Conservation (phyloP, 2,888 invertebrate genomes). For the Polydrusus pterygomalis region DNA sequence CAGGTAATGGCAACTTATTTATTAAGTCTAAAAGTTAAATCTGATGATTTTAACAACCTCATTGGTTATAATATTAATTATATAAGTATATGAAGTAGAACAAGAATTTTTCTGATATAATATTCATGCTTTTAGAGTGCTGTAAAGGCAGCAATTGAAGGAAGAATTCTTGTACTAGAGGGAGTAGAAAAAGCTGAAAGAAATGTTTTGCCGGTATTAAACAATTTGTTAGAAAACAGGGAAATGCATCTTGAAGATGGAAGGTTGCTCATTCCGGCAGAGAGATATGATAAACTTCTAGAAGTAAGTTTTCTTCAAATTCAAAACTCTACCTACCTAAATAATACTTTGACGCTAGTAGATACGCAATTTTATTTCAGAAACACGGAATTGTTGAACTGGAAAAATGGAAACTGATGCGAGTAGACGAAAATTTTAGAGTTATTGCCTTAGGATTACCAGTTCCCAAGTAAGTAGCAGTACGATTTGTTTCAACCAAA, state of each 20-base stretch:
- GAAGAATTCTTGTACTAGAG: constrained; percentile 91
- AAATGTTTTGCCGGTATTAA: constrained; percentile 96
- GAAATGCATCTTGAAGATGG: constrained; percentile 99
- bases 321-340: no score
- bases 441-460: constrained; percentile 95
- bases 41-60: no score
- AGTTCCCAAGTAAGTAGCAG: constrained; percentile 76
- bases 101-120: no score
- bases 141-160: constrained; percentile 92
- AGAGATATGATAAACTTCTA: constrained; percentile 91
- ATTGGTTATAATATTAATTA: no score
- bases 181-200: constrained; percentile 98
- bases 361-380: constrained; percentile 30
- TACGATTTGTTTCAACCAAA: background rate
- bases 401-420: constrained; percentile 89
- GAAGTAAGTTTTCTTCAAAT: constrained; percentile 78
- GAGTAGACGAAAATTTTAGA: constrained; percentile 94
- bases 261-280: constrained; percentile 90
- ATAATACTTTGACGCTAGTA: background rate
- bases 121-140: constrained; percentile 86
- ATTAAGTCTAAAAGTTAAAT: no score
- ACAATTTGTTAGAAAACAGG: constrained; percentile 96
- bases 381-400: constrained; percentile 83
- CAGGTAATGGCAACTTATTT: no score
- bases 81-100: no score